phyloP scores from a whole-genome alignment of 2,113 vertebrate species.

The Limnothrissa miodon region DNA sequence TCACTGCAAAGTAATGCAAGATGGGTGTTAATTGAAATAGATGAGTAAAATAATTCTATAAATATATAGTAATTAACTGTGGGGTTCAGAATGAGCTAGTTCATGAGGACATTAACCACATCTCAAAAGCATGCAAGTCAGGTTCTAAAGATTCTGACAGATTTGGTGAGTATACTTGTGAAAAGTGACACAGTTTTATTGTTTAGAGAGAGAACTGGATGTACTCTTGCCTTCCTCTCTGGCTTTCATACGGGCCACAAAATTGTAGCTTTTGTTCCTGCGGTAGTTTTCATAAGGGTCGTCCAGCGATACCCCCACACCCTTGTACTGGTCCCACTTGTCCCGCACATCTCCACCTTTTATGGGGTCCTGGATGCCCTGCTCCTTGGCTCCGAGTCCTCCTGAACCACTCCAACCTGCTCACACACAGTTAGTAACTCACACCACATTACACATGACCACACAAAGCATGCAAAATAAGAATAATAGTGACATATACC shows the following conservation, averaged over 20 bases:
- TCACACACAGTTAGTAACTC: not conserved
- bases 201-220: not conserved
- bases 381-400: constrained; percentile 92
- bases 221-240: constrained; percentile 87
- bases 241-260: constrained; percentile 98
- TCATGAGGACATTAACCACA: too few relatives aligned
- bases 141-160: too few relatives aligned
- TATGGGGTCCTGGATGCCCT: constrained; percentile 98
- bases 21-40: not conserved
- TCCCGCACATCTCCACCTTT: constrained; percentile 94
- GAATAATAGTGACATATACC: too few relatives aligned
- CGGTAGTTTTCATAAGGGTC: constrained; percentile 97
- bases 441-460: not conserved
- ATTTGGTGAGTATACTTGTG: not conserved
- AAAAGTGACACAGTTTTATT: not conserved
- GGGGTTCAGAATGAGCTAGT: too few relatives aligned
- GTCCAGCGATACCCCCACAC: constrained; percentile 91
- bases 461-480: not conserved
- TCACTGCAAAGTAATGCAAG: constrained; percentile 58
- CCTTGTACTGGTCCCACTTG: constrained; percentile 99
- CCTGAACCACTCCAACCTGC: constrained; percentile 97
- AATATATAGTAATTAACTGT: too few relatives aligned
- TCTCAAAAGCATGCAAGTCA: too few relatives aligned
- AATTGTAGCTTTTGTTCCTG: constrained; percentile 96
- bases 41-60: too few relatives aligned